Conservation (phyloP, 2,888 invertebrate species). For the Conops quadrifasciatus region DNA sequence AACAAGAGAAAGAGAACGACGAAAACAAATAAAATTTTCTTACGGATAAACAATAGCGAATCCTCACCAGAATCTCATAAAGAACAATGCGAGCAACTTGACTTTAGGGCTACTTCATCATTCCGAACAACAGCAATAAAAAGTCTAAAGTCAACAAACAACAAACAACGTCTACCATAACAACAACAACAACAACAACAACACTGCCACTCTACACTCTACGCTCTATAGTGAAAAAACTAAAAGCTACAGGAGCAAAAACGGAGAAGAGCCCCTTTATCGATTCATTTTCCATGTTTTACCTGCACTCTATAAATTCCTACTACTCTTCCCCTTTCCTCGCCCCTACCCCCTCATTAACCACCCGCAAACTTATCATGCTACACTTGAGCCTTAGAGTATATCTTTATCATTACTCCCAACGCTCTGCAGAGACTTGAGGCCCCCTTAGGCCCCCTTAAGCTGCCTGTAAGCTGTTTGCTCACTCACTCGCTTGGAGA, state of each 20-base stretch:
- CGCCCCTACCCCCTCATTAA: neutral
- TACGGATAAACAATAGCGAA: constrained; percentile 21
- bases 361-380: neutral
- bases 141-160: constrained; percentile 4
- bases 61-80: constrained; percentile 26
- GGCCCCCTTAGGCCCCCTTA: neutral
- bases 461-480: too few species aligned
- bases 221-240: constrained; percentile 13
- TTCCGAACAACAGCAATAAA: constrained; percentile 29
- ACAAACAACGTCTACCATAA: neutral
- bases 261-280: constrained; percentile 46
- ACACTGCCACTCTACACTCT: constrained; percentile 13
- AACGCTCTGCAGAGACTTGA: too few species aligned
- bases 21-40: constrained; percentile 39
- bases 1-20: constrained; percentile 24
- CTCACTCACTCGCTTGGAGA: too few species aligned
- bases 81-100: constrained; percentile 11
- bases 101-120: constrained; percentile 29
- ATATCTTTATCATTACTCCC: neutral
- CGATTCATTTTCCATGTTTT: constrained; percentile 61
- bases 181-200: constrained; percentile 11
- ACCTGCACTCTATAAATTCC: constrained; percentile 48
- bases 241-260: constrained; percentile 3
- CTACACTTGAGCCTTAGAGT: neutral
- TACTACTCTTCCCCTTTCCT: constrained; percentile 11